phyloP scores from a whole-genome alignment of 2,888 invertebrate species.

The Matsumyia berberina region DNA sequence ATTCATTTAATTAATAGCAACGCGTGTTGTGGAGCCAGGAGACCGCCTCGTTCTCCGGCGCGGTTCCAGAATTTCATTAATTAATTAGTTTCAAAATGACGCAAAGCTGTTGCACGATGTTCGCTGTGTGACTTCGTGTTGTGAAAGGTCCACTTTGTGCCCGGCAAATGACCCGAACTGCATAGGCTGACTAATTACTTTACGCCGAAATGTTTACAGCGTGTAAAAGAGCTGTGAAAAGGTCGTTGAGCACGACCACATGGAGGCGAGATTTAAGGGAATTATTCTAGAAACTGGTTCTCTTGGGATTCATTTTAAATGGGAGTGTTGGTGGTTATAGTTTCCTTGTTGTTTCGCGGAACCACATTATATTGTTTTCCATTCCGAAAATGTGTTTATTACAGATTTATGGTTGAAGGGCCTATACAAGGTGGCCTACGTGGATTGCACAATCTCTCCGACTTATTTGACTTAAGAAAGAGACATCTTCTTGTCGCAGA shows the following conservation, averaged over 20 bases:
- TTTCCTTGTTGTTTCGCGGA: background rate
- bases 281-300: constrained; percentile 20
- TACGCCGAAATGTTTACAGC: background rate
- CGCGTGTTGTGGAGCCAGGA: constrained; percentile 8
- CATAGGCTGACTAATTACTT: constrained; percentile 25
- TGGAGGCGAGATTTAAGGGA: constrained; percentile 6
- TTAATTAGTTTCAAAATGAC: constrained; percentile 46
- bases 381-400: background rate
- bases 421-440: too few species aligned
- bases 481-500: too few species aligned
- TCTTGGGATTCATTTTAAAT: background rate
- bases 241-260: constrained; percentile 8
- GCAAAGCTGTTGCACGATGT: constrained; percentile 41
- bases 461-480: too few species aligned
- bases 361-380: background rate
- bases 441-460: too few species aligned
- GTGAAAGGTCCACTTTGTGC: constrained; percentile 36
- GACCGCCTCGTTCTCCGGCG: background rate
- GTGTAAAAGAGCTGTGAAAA: constrained; percentile 17
- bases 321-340: background rate
- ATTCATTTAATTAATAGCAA: constrained; percentile 53
- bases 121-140: constrained; percentile 28
- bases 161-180: constrained; percentile 23
- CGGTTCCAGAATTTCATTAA: constrained; percentile 51
- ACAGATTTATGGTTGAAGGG: background rate